These are phyloP conservation scores for Emmelina monodactyla DNA, from an alignment of 2,888 invertebrate species.

Conservation along the genomic window DNA sequence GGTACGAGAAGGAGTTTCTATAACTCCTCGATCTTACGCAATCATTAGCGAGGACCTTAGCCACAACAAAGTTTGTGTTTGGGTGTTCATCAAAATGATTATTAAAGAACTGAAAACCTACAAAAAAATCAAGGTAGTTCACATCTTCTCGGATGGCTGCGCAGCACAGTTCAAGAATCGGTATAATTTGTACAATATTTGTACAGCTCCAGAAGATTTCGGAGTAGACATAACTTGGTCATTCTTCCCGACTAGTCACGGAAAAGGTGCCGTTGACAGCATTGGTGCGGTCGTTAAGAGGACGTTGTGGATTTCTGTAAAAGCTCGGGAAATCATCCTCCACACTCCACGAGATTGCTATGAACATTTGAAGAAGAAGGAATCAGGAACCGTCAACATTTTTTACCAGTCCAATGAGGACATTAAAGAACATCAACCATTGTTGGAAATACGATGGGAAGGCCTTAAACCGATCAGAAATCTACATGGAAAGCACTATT, in stretches of 20 bases:
- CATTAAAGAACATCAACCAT: no score
- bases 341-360: no score
- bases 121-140: no score
- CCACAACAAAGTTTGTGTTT: background rate
- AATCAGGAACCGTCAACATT: no score
- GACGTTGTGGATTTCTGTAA: slow-evolving; percentile 15
- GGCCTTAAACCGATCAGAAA: no score
- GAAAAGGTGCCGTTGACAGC: slow-evolving; percentile 19
- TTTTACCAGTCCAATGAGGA: no score
- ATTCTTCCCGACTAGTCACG: slow-evolving; percentile 16
- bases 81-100: background rate
- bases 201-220: slow-evolving; percentile 14
- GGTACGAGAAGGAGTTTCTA: background rate
- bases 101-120: background rate
- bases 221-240: slow-evolving; percentile 15
- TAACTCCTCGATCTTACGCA: background rate
- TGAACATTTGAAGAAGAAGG: no score
- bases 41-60: background rate
- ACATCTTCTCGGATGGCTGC: slow-evolving; percentile 14
- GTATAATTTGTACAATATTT: slow-evolving; percentile 18
- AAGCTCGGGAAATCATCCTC: slow-evolving; percentile 15
- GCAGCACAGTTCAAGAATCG: slow-evolving; percentile 18
- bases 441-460: no score
- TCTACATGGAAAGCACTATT: no score
- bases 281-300: slow-evolving; percentile 16